Percentiles rank a stretch among this genome's conserved stretches.
These are phyloP conservation scores for Xylota segnis DNA, from an alignment of 2,888 invertebrate genomes.

Conservation along the genomic window DNA sequence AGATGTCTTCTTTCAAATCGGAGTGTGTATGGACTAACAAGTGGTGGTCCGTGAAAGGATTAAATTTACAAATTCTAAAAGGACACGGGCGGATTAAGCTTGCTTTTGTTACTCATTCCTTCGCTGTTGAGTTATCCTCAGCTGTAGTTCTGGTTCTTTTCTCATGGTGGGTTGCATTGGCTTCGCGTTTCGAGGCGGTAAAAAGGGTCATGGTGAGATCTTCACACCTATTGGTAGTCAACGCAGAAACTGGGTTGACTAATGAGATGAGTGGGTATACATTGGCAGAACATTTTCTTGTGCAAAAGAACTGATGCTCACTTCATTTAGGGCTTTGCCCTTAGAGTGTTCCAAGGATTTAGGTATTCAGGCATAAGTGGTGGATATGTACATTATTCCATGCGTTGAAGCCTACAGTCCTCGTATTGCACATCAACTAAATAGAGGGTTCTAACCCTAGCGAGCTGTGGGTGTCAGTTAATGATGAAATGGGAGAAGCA, in stretches of 20 bases:
- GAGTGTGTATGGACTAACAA: constrained; percentile 2
- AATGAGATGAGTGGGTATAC: too few species aligned
- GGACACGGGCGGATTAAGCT: not conserved
- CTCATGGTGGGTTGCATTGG: not conserved
- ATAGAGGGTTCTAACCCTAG: too few species aligned
- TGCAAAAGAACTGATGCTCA: too few species aligned
- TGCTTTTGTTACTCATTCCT: not conserved
- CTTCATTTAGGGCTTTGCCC: too few species aligned
- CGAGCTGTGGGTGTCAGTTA: too few species aligned
- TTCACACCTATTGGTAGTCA: not conserved
- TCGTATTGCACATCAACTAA: too few species aligned
- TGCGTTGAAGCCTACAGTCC: too few species aligned
- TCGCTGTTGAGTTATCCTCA: not conserved
- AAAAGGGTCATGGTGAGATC: not conserved
- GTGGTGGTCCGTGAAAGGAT: constrained; percentile 22
- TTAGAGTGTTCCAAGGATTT: too few species aligned
- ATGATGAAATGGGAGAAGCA: too few species aligned
- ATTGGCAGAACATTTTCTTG: too few species aligned
- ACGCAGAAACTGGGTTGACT: not conserved
- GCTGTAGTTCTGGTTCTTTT: not conserved
- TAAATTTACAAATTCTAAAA: not conserved
- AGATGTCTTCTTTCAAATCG: not conserved
- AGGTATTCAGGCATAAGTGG: too few species aligned
- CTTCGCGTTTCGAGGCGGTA: not conserved
- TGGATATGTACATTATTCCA: too few species aligned